A percentile compares a stretch with the other conserved stretches of the same genome.
These are phyloP conservation scores for Zophobas atratus DNA, from an alignment of 1,140 invertebrate species.

Conservation along the genomic window DNA sequence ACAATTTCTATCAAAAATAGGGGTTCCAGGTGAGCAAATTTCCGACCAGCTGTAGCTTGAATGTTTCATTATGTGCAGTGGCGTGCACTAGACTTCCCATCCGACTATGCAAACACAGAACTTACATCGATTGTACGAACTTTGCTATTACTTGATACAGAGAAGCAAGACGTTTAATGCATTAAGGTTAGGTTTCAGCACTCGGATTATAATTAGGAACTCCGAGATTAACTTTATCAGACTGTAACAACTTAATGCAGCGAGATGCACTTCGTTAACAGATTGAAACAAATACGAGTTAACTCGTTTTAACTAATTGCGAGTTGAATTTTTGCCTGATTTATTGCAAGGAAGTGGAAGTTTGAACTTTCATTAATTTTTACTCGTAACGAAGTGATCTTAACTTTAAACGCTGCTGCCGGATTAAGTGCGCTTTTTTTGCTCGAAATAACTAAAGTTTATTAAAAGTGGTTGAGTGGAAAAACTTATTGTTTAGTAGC, in stretches of 20 bases:
- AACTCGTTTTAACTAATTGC: slow-evolving; percentile 37
- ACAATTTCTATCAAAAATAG: too few relatives aligned
- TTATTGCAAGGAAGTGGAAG: too few relatives aligned
- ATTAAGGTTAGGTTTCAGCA: slow-evolving; percentile 42
- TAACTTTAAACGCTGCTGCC: too few relatives aligned
- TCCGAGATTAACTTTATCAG: slow-evolving; percentile 42
- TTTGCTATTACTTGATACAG: slow-evolving; percentile 34
- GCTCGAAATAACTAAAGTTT: too few relatives aligned
- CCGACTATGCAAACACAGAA: slow-evolving; percentile 5
- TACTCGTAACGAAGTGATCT: not conserved
- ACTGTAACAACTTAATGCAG: slow-evolving; percentile 46
- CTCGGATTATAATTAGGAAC: slow-evolving; percentile 43
- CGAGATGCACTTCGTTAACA: slow-evolving; percentile 46
- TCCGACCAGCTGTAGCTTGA: too few relatives aligned
- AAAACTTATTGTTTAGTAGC: too few relatives aligned
- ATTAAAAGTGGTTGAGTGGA: too few relatives aligned
- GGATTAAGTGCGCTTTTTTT: too few relatives aligned
- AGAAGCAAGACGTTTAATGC: slow-evolving; percentile 35
- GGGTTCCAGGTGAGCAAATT: too few relatives aligned
- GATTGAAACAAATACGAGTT: slow-evolving; percentile 47
- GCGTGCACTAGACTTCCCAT: not conserved
- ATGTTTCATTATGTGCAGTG: not conserved
- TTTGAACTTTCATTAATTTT: slow-evolving; percentile 14
- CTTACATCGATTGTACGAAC: slow-evolving; percentile 32
- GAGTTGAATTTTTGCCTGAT: too few relatives aligned